Conservation (phyloP, 2,888 invertebrate species). For the Nymphalis c-album region DNA sequence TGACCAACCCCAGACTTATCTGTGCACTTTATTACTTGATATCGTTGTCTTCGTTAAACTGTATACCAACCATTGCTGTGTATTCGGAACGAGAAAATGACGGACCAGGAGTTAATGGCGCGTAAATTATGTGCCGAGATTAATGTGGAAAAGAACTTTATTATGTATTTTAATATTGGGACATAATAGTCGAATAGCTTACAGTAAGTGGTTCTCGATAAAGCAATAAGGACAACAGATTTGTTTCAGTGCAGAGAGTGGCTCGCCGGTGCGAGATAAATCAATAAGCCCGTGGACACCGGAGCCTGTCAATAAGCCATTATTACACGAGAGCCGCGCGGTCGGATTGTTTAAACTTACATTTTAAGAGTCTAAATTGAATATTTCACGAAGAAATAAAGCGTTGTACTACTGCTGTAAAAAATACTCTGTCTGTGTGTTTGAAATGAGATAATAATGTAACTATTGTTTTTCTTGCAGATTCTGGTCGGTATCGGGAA, state of each 20-base stretch:
- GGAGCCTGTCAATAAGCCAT: neutral
- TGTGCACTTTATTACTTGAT: neutral
- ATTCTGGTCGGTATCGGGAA: too few relatives aligned
- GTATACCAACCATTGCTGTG: constrained; percentile 13
- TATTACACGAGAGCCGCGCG: neutral
- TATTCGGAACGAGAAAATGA: constrained; percentile 13
- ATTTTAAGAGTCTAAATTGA: too few relatives aligned
- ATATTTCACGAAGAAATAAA: too few relatives aligned
- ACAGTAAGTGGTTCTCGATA: too few relatives aligned
- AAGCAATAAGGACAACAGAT: too few relatives aligned
- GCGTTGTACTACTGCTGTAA: too few relatives aligned
- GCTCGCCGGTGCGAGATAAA: neutral
- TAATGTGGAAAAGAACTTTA: constrained; percentile 18
- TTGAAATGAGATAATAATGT: too few relatives aligned
- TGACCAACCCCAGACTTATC: too few relatives aligned
- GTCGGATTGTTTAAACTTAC: too few relatives aligned
- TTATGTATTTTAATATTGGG: neutral
- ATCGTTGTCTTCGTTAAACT: neutral
- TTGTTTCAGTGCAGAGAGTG: neutral
- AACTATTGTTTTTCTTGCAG: too few relatives aligned
- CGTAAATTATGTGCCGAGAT: constrained; percentile 20
- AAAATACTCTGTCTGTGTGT: too few relatives aligned
- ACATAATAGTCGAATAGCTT: too few relatives aligned
- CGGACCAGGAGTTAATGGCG: constrained; percentile 18
- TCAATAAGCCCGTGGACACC: neutral